A percentile compares a stretch with the other conserved stretches of the same genome.
phyloP scores from a whole-genome alignment of 53 echinoderm and acorn worm species.

The Hippasteria phrygiana region DNA sequence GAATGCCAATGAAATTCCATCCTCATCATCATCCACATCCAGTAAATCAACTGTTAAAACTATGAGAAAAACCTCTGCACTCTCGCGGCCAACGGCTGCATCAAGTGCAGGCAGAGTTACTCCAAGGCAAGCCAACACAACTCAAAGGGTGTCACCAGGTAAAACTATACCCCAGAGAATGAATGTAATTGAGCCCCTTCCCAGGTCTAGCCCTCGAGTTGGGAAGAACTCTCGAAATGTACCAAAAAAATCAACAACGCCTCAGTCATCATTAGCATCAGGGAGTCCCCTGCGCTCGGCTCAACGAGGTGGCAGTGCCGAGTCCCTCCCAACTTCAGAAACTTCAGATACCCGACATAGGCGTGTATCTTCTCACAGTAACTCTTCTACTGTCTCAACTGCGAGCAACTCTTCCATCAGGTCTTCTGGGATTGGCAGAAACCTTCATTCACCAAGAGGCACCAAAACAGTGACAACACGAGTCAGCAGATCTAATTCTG shows the following conservation, averaged over 20 bases:
- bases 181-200: background rate
- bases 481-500: conserved; percentile 38
- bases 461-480: background rate
- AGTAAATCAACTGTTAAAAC: background rate
- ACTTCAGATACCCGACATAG: conserved; percentile 26
- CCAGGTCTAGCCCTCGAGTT: conserved; percentile 31
- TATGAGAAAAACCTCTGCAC: background rate
- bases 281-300: background rate
- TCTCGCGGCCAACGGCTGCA: background rate
- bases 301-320: background rate
- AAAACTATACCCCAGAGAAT: conserved; percentile 8
- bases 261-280: conserved; percentile 1
- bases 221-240: background rate
- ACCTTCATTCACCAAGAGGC: conserved; percentile 10
- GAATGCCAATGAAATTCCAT: conserved; percentile 57
- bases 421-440: conserved; percentile 1
- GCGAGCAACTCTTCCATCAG: conserved; percentile 34
- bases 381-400: conserved; percentile 52
- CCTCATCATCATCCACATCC: background rate
- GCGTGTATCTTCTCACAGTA: conserved; percentile 53
- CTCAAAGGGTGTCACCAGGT: conserved; percentile 9
- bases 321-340: conserved; percentile 46
- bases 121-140: conserved; percentile 17
- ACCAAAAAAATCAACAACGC: background rate
- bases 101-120: background rate